Evolutionary conservation across 2,888 invertebrate genomes (phyloP), one percentile per base, ranked within the genome.

Genomic region (Eristalis pertinax): DNA sequence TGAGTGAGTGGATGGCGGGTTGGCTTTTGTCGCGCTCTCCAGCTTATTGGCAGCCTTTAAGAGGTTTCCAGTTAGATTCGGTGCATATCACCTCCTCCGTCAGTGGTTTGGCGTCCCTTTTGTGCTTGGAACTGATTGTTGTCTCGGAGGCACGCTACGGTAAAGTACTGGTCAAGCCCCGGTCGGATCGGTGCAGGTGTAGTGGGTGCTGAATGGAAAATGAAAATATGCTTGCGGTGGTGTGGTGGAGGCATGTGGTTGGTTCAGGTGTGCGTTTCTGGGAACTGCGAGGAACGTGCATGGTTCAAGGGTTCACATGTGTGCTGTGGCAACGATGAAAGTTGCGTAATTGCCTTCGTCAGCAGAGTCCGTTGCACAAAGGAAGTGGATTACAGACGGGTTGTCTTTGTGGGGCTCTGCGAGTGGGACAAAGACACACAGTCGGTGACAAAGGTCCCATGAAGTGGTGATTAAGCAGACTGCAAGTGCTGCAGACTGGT

Each of bases 21-120:
- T 77, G 81, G 58, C 77, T 77, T 85, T 77, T 81, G 85, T 86
- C 85, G 85, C 77, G 85, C 81, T 68, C 24, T 43, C 29, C 29
- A 13, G 58, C 19, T 11, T 29, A 63, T 70, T 32, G 64, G 41
- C 43, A 69, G 69, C 41, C 75, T 75, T 43, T 56, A 67, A 79
- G 72, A 62, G 60, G 62, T 73, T 50, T 50, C 19, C 19, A 50
- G 50, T 50, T 50, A 50, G 50, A 50, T 60, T 41, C 58, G 56
- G 35, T 58, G 29, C 43, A 26, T 19, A 50, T 19, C 32, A 10
- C 32, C 8, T 32, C 32, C 19, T 50, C 8, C 50, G 50, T 8
- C 15, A 35, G 56, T 63, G 64, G 74, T 56, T 60, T 0, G 38
- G 38, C 15, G 75, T 65, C 43, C 60, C 70, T 82, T n/a, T 62